These are phyloP conservation scores for Penelope pileata DNA, from an alignment of 2,113 vertebrate genomes.

Conservation along the genomic window DNA sequence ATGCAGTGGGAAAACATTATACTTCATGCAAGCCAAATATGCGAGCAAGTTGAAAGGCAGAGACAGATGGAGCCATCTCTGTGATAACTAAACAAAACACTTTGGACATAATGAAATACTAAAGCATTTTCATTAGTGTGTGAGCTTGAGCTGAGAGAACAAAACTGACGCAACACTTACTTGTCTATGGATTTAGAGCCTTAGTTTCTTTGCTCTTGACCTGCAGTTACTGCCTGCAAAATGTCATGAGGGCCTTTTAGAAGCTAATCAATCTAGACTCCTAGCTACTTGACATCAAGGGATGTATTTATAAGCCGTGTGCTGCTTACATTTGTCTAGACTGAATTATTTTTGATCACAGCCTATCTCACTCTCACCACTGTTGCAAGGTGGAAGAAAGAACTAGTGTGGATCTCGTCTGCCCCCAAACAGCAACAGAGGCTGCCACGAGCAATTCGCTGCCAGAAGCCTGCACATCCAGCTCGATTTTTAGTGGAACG, in stretches of 20 bases:
- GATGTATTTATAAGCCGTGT: neutral
- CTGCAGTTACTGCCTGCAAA: neutral
- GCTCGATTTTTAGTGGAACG: neutral
- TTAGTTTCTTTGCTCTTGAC: neutral
- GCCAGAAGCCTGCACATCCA: neutral
- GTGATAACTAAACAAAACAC: conserved; percentile 28
- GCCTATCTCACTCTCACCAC: neutral
- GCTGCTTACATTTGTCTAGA: neutral
- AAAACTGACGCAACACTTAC: conserved; percentile 22
- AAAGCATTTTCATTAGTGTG: neutral
- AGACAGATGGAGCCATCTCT: conserved; percentile 47
- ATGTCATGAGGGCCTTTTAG: neutral
- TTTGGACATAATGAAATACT: conserved; percentile 17
- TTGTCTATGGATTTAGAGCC: neutral
- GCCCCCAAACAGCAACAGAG: neutral
- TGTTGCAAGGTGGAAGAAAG: neutral
- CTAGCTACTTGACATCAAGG: neutral
- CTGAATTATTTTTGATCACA: neutral
- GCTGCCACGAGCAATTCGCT: neutral
- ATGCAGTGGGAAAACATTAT: neutral
- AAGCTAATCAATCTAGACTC: neutral
- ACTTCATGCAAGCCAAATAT: conserved; percentile 17
- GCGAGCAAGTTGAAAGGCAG: conserved; percentile 49
- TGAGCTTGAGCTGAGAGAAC: conserved; percentile 24
- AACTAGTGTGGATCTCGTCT: neutral